Evolutionary conservation across 2,113 vertebrate species (phyloP).

Genomic region (Megaceryle torquata): DNA sequence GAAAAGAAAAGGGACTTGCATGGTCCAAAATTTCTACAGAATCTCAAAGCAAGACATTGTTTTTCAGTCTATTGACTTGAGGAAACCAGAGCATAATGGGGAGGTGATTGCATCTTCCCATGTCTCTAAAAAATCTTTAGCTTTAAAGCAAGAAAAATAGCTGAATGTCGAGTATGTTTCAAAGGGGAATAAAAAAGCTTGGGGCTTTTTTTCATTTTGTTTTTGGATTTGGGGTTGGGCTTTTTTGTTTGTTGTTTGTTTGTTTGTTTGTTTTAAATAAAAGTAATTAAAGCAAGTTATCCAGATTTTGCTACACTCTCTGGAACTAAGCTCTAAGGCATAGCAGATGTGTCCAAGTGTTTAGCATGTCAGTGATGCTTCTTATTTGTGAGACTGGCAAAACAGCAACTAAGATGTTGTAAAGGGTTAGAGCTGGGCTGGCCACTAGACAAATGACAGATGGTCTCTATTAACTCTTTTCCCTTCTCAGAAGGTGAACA

Average conservation of each 20-base stretch:
- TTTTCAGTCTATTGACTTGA: not conserved
- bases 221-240: too few relatives aligned
- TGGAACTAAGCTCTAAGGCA: conserved; percentile 47
- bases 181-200: not conserved
- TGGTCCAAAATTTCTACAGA: not conserved
- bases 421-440: too few relatives aligned
- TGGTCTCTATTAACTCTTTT: too few relatives aligned
- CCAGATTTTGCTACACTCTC: conserved; percentile 5
- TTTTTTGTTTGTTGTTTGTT: too few relatives aligned
- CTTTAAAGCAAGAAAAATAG: not conserved
- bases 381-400: not conserved
- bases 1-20: not conserved
- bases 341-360: not conserved
- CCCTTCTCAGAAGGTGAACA: too few relatives aligned
- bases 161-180: not conserved
- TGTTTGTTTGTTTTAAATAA: too few relatives aligned
- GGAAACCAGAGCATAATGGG: not conserved
- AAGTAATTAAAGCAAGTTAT: conserved; percentile 6
- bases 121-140: not conserved
- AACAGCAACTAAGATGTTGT: not conserved
- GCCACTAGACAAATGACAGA: too few relatives aligned
- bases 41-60: not conserved
- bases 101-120: not conserved
- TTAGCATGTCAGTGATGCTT: not conserved
- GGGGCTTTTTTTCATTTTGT: too few relatives aligned